Base-by-base conservation (phyloP, 2,113 vertebrate genomes). In the Psammodynastes pulverulentus region DNA sequence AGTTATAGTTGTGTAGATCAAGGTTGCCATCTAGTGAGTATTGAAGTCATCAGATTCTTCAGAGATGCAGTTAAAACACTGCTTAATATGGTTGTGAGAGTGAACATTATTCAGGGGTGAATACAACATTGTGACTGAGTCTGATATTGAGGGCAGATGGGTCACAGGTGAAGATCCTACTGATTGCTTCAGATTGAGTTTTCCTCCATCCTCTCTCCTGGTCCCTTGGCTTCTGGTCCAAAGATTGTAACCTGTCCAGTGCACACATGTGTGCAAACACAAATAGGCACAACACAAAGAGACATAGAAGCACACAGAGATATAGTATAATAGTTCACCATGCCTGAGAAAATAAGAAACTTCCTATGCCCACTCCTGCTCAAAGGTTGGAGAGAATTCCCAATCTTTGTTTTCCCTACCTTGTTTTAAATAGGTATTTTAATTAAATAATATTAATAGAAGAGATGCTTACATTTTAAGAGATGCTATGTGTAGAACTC, bases 1-100 rank as follows among this genome's bases (percentile, higher is more conserved):
- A 84, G 21, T 3, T 53, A 2, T 86, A 13, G 92, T 93, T 94
- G 46, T 58, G 89, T 94, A 92, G 67, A 92, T 56, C 93, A 93
- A 94, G 54, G 89, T 95, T 97, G 96, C 96, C 96, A 97, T 93
- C 96, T 97, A 96, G 95, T 90, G 96, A 95, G 48, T 87, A 85
- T 88, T 87, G 92, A 51, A 89, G 93, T 93, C 92, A 13, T 84
- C 87, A 56, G 88, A 52, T 26, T 5, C 0, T n/a, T 17, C 46
- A 3, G 17, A 19, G 21, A 9, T 24, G 4, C 43, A 0, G 0
- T 87, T 13, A 10, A 72, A 24, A 48, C 7, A 19, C 72, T 43
- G 72, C 7, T 43, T 43, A 43, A 79, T 79, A 43, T 79, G 26
- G 9, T 51, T 51, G 6, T 45, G 15, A 86, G 15, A 79, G 54